Base-by-base conservation (phyloP, 2,888 invertebrate species). In the Carpatolechia fugitivella region DNA sequence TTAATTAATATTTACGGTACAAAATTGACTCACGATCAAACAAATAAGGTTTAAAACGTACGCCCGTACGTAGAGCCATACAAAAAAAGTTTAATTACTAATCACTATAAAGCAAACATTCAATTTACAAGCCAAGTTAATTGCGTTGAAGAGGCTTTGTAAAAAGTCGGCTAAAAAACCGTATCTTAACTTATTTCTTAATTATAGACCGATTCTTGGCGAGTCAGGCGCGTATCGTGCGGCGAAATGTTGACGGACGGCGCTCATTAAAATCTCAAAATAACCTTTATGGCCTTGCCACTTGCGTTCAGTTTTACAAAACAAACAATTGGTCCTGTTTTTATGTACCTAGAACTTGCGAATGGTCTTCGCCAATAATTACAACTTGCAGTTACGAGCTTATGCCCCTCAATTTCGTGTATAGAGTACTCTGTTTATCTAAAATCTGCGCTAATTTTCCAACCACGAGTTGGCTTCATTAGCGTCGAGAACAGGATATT, bases 51-150 rank as follows among this genome's bases (percentile, higher is more conserved):
- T 74, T 80, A 77, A 76, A 80, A 76, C 74, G 76, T 80, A 82
- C 77, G 78, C 68, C 24, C 24, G 24, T 24, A 24, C 24, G 65
- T 52, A 31, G 41, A 52, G 60, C 68, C 74, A 72, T 65, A 87
- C 86, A 87, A 82, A 77, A 73, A 72, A 70, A 72, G 80, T 79
- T 86, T 88, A 88, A 89, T 89, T 88, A 85, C 89, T 86, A 87
- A 88, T 89, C 86, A 85, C 86, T 85, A 83, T 85, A 87, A 87
- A 88, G 88, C 88, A 89, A 90, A 90, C 88, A 90, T 90, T 89
- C 89, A 89, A 90, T 90, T 89, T 89, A 87, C 85, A 82, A 86
- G 88, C 83, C 86, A 79, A 87, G 84, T 85, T 90, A 89, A 90
- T 90, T 88, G 89, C 86, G 74, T 70, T 78, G 80, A 81, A 82